Base-by-base conservation (phyloP, 53 echinoderm and acorn worm species). In the Paracentrotus lividus region DNA sequence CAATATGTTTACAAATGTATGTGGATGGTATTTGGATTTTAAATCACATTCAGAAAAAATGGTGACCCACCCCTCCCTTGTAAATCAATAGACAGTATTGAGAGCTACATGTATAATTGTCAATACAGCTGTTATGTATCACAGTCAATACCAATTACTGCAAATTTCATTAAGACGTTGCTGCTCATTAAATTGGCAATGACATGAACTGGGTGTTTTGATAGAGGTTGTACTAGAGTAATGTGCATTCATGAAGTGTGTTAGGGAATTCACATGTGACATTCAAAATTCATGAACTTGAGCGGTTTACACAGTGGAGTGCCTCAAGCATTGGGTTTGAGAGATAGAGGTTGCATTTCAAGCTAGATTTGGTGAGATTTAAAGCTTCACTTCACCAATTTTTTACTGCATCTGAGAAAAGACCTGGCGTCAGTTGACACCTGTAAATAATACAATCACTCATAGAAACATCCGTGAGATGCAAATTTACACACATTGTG, bases 91-190 rank as follows among this genome's bases (percentile, higher is more conserved):
- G 64, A 64, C 9, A 3, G 40, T 72, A 72, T 40, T 40, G 40
- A 40, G 18, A 72, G 33, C 29, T 72, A 26, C 72, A 72, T 72
- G 72, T 72, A 38, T 72, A 40, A 72, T 4, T 81, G 81, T 53
- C 55, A 55, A 31, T 86, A 33, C 52, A 86, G 86, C 86, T 86
- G 52, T 44, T 86, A 9, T 55, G 53, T 53, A 55, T 56, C 86
- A 34, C 15, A 53, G 86, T 86, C 86, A 36, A 56, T 86, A 53
- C 86, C 56, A 86, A 86, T 86, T 86, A 54, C 49, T 38, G 21
- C 14, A 86, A 86, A 86, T 38, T 86, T 86, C 86, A 86, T 86
- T 86, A 86, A 56, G 86, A 86, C 56, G 55, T 34, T 29, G 18
- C 38, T 23, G 18, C 86, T 31, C 31, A 14, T 18, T 38, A 86